Evolutionary conservation across 2,797 vertebrate species (phyloP).

Genomic region (Falco berigora): DNA sequence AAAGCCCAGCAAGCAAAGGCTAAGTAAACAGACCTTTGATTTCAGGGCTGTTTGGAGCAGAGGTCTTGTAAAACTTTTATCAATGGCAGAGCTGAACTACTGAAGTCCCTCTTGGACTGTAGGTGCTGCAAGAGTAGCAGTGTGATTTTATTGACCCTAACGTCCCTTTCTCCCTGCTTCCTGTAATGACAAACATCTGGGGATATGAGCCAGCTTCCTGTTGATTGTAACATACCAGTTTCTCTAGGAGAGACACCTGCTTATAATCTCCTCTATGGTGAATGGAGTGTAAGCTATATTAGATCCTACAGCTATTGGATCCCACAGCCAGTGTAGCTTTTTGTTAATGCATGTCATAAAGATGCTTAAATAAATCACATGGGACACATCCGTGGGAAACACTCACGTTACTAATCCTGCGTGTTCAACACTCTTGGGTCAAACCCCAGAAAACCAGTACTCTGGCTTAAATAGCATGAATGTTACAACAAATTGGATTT

Average conservation of each 20-base stretch:
- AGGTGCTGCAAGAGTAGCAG: conserved; percentile 21
- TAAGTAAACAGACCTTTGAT: conserved; percentile 64
- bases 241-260: conserved; percentile 47
- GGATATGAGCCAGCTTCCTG: neutral
- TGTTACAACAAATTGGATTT: neutral
- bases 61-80: conserved; percentile 55
- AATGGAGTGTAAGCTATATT: neutral
- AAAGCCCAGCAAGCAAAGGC: conserved; percentile 51
- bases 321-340: neutral
- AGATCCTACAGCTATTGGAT: neutral
- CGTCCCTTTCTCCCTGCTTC: neutral
- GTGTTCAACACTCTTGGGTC: neutral
- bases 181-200: conserved; percentile 48
- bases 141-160: neutral
- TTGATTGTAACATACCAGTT: neutral
- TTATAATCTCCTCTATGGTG: neutral
- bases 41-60: conserved; percentile 39
- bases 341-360: neutral
- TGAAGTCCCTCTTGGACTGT: conserved; percentile 4
- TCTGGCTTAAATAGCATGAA: neutral
- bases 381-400: neutral
- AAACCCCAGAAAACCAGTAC: neutral
- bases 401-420: neutral
- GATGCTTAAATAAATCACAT: neutral
- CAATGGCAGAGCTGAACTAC: conserved; percentile 31